Evolutionary conservation across 2,113 vertebrate genomes (phyloP).

Genomic region (Spheniscus mendiculus): DNA sequence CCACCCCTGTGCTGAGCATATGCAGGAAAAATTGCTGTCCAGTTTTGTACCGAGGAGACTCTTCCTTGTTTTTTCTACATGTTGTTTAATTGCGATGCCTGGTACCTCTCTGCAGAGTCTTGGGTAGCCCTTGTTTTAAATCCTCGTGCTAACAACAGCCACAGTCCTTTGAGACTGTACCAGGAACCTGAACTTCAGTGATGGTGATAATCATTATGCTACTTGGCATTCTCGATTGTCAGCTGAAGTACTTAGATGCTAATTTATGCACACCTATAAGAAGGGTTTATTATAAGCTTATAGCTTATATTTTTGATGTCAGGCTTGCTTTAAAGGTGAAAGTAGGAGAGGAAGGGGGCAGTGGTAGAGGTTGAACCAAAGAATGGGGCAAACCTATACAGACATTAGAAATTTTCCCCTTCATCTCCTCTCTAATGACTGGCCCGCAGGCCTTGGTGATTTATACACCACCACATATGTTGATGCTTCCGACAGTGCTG

Average conservation of each 20-base stretch:
- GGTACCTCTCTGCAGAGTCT: not conserved
- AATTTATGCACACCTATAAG: constrained; percentile 30
- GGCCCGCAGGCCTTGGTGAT: not conserved
- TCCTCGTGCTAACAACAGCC: not conserved
- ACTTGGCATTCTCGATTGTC: not conserved
- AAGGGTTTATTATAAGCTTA: not conserved
- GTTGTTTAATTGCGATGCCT: not conserved
- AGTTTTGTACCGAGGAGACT: not conserved
- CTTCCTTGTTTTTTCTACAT: not conserved
- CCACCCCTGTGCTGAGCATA: not conserved
- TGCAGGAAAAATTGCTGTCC: not conserved
- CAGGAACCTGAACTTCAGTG: not conserved
- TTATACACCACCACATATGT: accelerated
- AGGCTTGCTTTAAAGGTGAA: not conserved
- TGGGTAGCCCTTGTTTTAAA: not conserved
- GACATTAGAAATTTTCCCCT: not conserved
- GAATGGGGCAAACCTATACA: not conserved
- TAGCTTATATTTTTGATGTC: not conserved
- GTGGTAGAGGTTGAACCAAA: not conserved
- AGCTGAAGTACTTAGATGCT: not conserved
- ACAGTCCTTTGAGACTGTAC: not conserved
- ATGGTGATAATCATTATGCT: not conserved
- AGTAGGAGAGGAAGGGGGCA: not conserved
- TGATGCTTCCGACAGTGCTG: not conserved
- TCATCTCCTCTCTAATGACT: not conserved